These are phyloP conservation scores for Leptodactylus fallax DNA, from an alignment of 2,797 vertebrate species.

Conservation along the genomic window DNA sequence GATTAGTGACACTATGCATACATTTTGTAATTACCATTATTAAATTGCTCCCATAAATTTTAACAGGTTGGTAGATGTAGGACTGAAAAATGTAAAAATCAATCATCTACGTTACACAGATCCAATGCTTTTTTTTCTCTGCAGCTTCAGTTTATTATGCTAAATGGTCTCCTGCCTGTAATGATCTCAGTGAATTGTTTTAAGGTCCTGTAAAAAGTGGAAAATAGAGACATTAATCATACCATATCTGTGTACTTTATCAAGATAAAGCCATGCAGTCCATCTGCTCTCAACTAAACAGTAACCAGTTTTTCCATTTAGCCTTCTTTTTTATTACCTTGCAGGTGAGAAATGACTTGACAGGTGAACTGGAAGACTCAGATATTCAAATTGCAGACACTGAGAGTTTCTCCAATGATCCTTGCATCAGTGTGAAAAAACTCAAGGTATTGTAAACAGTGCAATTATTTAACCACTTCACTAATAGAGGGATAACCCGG, in stretches of 20 bases:
- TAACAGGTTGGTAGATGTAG: slow-evolving; percentile 28
- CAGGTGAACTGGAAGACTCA: slow-evolving; percentile 92
- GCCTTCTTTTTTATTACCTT: slow-evolving; percentile 67
- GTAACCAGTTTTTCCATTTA: slow-evolving; percentile 57
- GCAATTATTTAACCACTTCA: neutral
- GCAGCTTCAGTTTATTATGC: neutral
- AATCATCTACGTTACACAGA: slow-evolving; percentile 33
- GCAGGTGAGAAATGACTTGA: slow-evolving; percentile 98
- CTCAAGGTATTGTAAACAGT: slow-evolving; percentile 85
- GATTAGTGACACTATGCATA: slow-evolving; percentile 52
- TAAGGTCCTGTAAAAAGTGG: slow-evolving; percentile 14
- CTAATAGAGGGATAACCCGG: too few species aligned
- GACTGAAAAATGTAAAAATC: slow-evolving; percentile 40
- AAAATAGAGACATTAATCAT: slow-evolving; percentile 15
- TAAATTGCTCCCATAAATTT: slow-evolving; percentile 58
- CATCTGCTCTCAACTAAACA: slow-evolving; percentile 39
- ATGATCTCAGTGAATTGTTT: slow-evolving; percentile 35
- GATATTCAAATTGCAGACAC: slow-evolving; percentile 97
- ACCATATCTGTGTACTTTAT: slow-evolving; percentile 2
- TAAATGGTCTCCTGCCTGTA: neutral
- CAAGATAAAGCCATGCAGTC: slow-evolving; percentile 29
- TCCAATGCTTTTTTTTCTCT: slow-evolving; percentile 16
- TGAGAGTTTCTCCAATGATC: slow-evolving; percentile 98
- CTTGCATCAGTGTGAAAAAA: slow-evolving; percentile 96
- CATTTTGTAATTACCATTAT: slow-evolving; percentile 39